Evolutionary conservation across 2,888 invertebrate species (phyloP), one percentile per base, ranked within the genome.

Genomic region (Lithophane semibrunnea): DNA sequence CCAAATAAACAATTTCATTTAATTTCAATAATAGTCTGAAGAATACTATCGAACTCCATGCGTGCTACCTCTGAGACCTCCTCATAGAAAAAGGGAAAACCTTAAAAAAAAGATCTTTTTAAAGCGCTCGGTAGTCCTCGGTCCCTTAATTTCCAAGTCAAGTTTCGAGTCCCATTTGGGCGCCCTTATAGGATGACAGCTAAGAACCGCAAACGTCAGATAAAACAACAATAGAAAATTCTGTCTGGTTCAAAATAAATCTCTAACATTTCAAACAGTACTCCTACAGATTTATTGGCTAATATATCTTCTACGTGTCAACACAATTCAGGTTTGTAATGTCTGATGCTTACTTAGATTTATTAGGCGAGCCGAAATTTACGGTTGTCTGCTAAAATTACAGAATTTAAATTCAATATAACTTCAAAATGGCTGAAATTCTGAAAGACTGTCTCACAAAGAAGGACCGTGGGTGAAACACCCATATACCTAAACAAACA

Each of bases 241-340:
- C 75, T 49, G 70, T 74, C 64, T 65, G 60, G 12, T 58, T 61
- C 52, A 69, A 84, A 84, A 83, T 83, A 84, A 84, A 84, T 84
- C 72, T 84, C 52, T 66, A 64, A 75, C 82, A 80, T 65, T 84
- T 80, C 73, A 65, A 84, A 71, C 73, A 58, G 85, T 71, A 72
- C 61, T 65, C 37, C 56, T 58, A 54, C 64, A 77, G 85, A 83
- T 83, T 83, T 83, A 83, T 83, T 72, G 81, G 73, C 52, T 74
- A 81, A 85, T 83, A 85, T 77, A 85, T 83, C 83, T 83, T 83
- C 61, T 54, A 58, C 18, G 67, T 81, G 83, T 83, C 83, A 81
- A 77, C 85, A 72, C 73, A 83, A 83, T 81, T 85, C 85, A 83
- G 85, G 83, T 84, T 67, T 84, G 73, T 73, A 71, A 77, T 65